These are phyloP conservation scores for Ligdia adustata DNA, from an alignment of 2,888 invertebrate genomes.

Conservation along the genomic window DNA sequence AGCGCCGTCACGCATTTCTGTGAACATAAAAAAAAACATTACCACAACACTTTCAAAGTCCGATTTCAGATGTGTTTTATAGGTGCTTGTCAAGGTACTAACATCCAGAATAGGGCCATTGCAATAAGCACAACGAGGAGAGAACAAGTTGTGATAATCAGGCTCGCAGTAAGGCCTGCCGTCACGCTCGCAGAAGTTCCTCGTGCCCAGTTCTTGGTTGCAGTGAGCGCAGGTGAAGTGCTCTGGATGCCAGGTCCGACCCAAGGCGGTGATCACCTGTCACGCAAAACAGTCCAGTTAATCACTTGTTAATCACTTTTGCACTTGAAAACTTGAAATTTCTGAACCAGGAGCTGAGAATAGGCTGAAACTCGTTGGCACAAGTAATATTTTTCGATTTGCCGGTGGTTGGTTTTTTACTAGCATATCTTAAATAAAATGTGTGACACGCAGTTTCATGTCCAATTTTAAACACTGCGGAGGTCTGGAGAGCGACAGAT, in stretches of 20 bases:
- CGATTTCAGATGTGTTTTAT: background rate
- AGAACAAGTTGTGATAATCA: slow-evolving; percentile 99
- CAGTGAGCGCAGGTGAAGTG: slow-evolving; percentile 99
- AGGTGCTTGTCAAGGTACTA: slow-evolving; percentile 62
- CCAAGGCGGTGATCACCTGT: slow-evolving; percentile 97
- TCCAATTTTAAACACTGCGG: background rate
- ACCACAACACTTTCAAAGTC: slow-evolving; percentile 30
- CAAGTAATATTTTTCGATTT: background rate
- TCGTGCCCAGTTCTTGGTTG: slow-evolving; percentile 97
- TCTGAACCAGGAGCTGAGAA: background rate
- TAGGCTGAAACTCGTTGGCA: background rate
- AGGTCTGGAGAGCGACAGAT: too few species aligned
- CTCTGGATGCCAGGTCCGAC: slow-evolving; percentile 99
- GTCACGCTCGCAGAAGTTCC: slow-evolving; percentile 99
- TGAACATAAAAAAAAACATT: slow-evolving; percentile 53
- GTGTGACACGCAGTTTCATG: background rate
- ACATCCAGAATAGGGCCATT: slow-evolving; percentile 99
- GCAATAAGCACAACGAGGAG: slow-evolving; percentile 99
- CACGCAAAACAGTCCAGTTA: slow-evolving; percentile 46
- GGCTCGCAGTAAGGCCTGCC: slow-evolving; percentile 98
- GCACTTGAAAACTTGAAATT: background rate
- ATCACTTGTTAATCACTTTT: slow-evolving; percentile 12
- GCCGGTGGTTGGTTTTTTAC: background rate
- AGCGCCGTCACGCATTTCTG: slow-evolving; percentile 99
- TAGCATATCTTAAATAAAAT: background rate